These are phyloP conservation scores for Cochlearius cochlearius DNA, from an alignment of 2,113 vertebrate species.

Conservation along the genomic window DNA sequence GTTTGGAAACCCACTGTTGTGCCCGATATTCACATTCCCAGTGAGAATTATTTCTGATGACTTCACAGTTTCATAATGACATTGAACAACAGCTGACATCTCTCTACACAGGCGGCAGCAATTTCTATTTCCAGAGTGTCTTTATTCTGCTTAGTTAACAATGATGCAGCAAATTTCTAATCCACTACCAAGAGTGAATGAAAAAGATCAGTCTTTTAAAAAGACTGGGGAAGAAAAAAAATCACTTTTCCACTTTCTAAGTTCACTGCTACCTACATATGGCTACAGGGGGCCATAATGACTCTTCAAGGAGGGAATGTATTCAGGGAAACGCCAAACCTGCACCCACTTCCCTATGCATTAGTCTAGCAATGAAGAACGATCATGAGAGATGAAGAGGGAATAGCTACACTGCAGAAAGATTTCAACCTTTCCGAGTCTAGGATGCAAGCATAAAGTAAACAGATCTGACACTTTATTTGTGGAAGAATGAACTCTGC, in stretches of 20 bases:
- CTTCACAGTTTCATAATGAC: slow-evolving; percentile 30
- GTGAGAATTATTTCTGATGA: background rate
- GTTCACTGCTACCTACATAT: background rate
- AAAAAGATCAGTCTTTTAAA: background rate
- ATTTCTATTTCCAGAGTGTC: slow-evolving; percentile 7
- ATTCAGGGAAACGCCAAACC: background rate
- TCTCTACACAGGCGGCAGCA: background rate
- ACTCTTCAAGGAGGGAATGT: background rate
- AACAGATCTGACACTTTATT: background rate
- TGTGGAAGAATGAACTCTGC: background rate
- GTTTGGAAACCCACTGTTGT: background rate
- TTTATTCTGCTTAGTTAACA: slow-evolving; percentile 28
- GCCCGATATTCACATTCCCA: background rate
- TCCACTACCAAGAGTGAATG: background rate
- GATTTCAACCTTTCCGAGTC: background rate
- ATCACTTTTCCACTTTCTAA: background rate
- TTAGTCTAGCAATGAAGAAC: background rate
- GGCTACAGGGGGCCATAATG: background rate
- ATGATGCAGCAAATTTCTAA: slow-evolving; percentile 36
- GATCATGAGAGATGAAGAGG: background rate
- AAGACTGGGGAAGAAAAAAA: background rate
- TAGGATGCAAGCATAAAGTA: background rate
- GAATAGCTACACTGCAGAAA: background rate
- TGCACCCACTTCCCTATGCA: background rate
- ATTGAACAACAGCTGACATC: slow-evolving; percentile 17